Evolutionary conservation across 1,140 invertebrate genomes (phyloP).

Genomic region (Streblospio benedicti): DNA sequence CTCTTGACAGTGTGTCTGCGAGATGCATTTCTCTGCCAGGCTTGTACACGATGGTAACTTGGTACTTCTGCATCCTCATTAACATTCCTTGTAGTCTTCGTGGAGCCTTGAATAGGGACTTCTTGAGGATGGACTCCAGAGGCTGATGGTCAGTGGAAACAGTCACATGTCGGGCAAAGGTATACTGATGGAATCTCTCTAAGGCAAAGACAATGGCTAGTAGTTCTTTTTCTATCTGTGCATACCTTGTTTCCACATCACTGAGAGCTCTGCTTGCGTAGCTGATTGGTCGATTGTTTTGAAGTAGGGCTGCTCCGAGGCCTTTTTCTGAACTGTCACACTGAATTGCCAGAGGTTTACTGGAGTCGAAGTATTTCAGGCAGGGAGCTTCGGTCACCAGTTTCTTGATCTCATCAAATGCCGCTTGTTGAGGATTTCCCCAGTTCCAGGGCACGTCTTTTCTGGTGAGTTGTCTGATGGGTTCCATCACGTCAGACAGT

Average conservation of each 20-base stretch:
- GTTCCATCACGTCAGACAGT: conserved; percentile 23
- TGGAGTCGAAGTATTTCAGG: not conserved
- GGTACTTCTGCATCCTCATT: conserved; percentile 43
- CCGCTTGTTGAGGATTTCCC: not conserved
- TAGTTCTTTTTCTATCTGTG: conserved; percentile 1
- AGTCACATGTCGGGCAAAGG: conserved; percentile 30
- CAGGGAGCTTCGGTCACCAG: not conserved
- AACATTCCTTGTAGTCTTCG: conserved; percentile 46
- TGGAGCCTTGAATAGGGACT: conserved; percentile 39
- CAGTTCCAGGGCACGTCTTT: not conserved
- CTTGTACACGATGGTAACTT: conserved; percentile 42
- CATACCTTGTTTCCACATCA: not conserved
- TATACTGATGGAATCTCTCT: conserved; percentile 37
- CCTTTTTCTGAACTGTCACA: conserved; percentile 29
- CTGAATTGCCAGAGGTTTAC: not conserved
- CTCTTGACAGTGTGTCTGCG: conserved; percentile 29
- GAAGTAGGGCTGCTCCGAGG: conserved; percentile 32
- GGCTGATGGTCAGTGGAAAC: conserved; percentile 40
- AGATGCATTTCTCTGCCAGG: conserved; percentile 42
- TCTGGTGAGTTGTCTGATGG: conserved; percentile 14
- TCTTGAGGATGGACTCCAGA: conserved; percentile 40
- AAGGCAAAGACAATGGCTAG: not conserved
- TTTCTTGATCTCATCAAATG: not conserved
- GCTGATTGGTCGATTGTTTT: not conserved
- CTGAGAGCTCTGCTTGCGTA: conserved; percentile 2